These are phyloP conservation scores for Portevinia maculata DNA, from an alignment of 2,888 invertebrate species.

Conservation along the genomic window DNA sequence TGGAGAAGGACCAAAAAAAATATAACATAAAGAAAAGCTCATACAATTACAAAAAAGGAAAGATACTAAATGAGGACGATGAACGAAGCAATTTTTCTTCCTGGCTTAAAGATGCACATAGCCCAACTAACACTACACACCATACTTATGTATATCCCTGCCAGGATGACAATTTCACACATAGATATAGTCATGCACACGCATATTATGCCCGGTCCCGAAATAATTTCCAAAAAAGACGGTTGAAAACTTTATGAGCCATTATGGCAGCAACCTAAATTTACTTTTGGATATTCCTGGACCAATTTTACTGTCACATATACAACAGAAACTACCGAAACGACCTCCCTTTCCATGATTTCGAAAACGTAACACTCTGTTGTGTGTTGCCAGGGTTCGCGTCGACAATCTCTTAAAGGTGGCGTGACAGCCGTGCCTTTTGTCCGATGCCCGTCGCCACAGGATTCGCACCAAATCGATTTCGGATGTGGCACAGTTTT, in stretches of 20 bases:
- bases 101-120: slow-evolving; percentile 49
- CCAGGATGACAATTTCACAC: slow-evolving; percentile 29
- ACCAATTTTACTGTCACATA: slow-evolving; percentile 54
- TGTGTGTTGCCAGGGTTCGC: slow-evolving; percentile 39
- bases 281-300: slow-evolving; percentile 64
- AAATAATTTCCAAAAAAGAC: slow-evolving; percentile 53
- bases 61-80: slow-evolving; percentile 55
- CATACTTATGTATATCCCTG: slow-evolving; percentile 6
- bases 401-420: slow-evolving; percentile 59
- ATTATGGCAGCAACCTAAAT: slow-evolving; percentile 79
- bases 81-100: slow-evolving; percentile 56
- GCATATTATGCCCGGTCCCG: slow-evolving; percentile 45
- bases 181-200: slow-evolving; percentile 2
- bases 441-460: slow-evolving; percentile 45
- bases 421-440: slow-evolving; percentile 46
- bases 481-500: slow-evolving; percentile 48
- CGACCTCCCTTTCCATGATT: not conserved
- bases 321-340: not conserved
- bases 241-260: slow-evolving; percentile 80
- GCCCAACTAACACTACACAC: not conserved
- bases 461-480: slow-evolving; percentile 54
- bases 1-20: slow-evolving; percentile 52
- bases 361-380: slow-evolving; percentile 11
- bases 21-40: slow-evolving; percentile 30
- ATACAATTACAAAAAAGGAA: slow-evolving; percentile 47